Conservation (phyloP, 2,113 vertebrate genomes). For the Prietella phreatophila region DNA sequence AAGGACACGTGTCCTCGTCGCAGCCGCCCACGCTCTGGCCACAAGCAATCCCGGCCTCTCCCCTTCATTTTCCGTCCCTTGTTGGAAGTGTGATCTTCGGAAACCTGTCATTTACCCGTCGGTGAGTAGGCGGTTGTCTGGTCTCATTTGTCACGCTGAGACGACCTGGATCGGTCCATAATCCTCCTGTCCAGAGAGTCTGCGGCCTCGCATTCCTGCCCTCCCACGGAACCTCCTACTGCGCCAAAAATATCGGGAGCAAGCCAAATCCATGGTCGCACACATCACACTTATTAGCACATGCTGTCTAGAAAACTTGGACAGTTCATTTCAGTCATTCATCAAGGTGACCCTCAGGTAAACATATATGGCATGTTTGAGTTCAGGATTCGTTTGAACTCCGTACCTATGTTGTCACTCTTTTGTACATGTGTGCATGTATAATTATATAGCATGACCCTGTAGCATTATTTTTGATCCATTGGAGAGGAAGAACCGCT, state of each 20-base stretch:
- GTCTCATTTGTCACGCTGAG: slow-evolving; percentile 69
- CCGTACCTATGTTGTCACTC: slow-evolving; percentile 20
- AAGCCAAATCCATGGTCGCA: slow-evolving; percentile 59
- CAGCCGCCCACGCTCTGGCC: slow-evolving; percentile 67
- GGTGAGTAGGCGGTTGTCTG: slow-evolving; percentile 71
- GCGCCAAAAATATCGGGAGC: slow-evolving; percentile 69
- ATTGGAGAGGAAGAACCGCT: slow-evolving; percentile 43
- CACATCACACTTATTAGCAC: slow-evolving; percentile 40
- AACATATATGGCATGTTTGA: background rate
- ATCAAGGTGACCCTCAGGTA: background rate
- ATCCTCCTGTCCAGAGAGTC: slow-evolving; percentile 62
- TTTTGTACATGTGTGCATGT: background rate
- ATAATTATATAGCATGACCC: slow-evolving; percentile 17
- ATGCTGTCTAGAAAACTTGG: background rate
- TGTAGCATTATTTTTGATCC: slow-evolving; percentile 48
- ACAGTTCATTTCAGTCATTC: too few species aligned
- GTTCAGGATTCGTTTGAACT: slow-evolving; percentile 19
- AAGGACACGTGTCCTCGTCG: slow-evolving; percentile 61
- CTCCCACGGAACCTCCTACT: slow-evolving; percentile 73
- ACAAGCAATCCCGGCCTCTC: slow-evolving; percentile 60
- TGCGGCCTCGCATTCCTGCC: slow-evolving; percentile 74
- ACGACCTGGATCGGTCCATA: slow-evolving; percentile 65
- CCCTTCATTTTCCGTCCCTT: slow-evolving; percentile 58
- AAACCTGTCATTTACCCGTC: slow-evolving; percentile 73
- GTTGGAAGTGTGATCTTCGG: slow-evolving; percentile 54